Base-by-base conservation (phyloP, 1,140 invertebrate genomes). In the Drosophila kohkoa region DNA sequence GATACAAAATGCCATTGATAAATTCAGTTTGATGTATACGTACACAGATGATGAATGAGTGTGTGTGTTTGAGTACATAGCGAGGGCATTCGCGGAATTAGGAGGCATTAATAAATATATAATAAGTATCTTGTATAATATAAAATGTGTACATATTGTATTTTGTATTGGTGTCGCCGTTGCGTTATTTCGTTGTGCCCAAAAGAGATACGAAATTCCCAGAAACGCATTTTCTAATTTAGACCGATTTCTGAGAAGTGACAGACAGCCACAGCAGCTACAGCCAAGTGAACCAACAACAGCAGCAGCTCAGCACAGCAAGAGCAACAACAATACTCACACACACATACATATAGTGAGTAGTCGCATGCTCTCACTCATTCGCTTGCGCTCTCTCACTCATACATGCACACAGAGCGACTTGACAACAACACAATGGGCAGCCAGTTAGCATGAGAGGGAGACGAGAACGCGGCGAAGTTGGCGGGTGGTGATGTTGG, bases 181-280 rank as follows among this genome's bases (percentile, higher is more conserved):
- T 79, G 77, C 73, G 62, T 77, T 75, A 65, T 73, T 79, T 83
- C 72, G 74, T 64, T 80, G 80, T 73, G 79, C 82, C 82, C 81
- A 90, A 90, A 90, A 90, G 81, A 90, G 78, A 86, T 85, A 90
- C 82, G 73, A 88, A 91, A 87, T 91, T 91, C 90, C 90, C 86
- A 91, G 90, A 91, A 91, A 91, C 90, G 85, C 86, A 91, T 91
- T 91, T 89, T 91, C 90, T 91, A 91, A 91, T 91, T 91, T 91
- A 91, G 90, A 90, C 90, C 82, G 81, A 91, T 91, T 91, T 88
- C 90, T 85, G 86, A 91, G 90, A 91, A 91, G 90, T 90, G 90
- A 83, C 88, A 89, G 80, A 87, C 82, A 85, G 75, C 71, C 49
- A 51, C 35, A 38, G 35, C 35, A 25, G 20, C 20, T 38, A 38